Conservation (phyloP, 1,140 invertebrate species). For the Riptortus pedestris region DNA sequence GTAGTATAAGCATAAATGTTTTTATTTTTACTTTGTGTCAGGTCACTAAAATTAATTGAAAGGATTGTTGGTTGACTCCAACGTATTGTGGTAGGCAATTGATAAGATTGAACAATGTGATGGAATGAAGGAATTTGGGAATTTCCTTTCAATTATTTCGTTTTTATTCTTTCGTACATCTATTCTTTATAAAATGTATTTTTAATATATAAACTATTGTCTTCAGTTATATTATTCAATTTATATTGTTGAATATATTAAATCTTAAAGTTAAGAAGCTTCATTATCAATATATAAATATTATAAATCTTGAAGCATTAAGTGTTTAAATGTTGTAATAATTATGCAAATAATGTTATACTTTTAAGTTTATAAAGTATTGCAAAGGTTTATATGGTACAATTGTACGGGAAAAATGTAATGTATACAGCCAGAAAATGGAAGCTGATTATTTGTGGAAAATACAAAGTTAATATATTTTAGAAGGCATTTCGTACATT, state of each 20-base stretch:
- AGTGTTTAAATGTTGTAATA: no score
- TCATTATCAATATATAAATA: no score
- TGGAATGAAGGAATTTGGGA: background rate
- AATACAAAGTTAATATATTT: slow-evolving; percentile 22
- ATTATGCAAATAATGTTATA: no score
- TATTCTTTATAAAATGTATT: no score
- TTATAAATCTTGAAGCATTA: no score
- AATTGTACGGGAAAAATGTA: no score
- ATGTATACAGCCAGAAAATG: background rate
- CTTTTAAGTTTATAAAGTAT: no score
- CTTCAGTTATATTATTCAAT: no score
- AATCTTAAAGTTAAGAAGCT: no score
- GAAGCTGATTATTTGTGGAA: background rate
- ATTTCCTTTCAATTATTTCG: background rate
- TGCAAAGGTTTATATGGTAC: no score
- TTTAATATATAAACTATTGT: no score
- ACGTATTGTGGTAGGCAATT: background rate
- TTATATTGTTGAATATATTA: no score
- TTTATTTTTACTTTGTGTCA: background rate
- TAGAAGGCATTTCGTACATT: slow-evolving; percentile 9
- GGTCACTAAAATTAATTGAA: background rate
- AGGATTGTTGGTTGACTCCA: background rate
- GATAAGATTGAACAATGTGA: background rate
- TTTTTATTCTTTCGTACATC: background rate
- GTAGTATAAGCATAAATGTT: background rate